Percentiles rank a stretch among this genome's conserved stretches.
phyloP scores from a whole-genome alignment of 37 sponge, comb jelly and placozoan species.

The Ianthella basta region DNA sequence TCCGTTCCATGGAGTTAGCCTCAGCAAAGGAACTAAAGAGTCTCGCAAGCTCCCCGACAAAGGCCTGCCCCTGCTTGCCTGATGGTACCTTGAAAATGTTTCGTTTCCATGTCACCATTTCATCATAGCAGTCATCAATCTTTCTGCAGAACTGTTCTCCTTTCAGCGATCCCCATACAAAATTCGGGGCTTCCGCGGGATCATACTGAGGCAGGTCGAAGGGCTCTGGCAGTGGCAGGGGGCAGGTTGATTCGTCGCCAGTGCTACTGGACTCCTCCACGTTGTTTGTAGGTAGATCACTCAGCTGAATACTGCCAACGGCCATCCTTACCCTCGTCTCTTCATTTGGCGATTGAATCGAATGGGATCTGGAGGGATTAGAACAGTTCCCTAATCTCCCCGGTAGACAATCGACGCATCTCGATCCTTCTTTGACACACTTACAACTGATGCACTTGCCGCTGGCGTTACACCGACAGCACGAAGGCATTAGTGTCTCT shows the following conservation, averaged over 20 bases:
- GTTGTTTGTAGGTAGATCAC: neutral
- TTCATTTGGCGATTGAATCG: neutral
- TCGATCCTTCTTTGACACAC: conserved; percentile 4
- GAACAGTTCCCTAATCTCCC: conserved; percentile 13
- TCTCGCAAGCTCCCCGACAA: neutral
- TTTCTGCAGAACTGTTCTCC: conserved; percentile 12
- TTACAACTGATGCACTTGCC: conserved; percentile 14
- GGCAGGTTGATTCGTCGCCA: neutral
- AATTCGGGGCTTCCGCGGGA: neutral
- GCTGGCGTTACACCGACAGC: conserved; percentile 26
- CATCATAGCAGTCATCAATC: conserved; percentile 21
- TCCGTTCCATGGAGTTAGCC: conserved; percentile 11
- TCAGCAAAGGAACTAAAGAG: neutral
- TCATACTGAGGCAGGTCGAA: neutral
- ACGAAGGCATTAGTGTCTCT: conserved; percentile 13
- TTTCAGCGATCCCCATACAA: neutral
- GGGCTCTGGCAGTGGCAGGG: neutral
- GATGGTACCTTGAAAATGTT: conserved; percentile 24
- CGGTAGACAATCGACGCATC: conserved; percentile 6
- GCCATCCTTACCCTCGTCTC: neutral
- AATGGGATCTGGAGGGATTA: neutral
- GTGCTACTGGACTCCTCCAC: neutral
- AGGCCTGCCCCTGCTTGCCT: conserved; percentile 14
- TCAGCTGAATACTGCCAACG: neutral
- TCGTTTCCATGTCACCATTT: conserved; percentile 26